Base-by-base conservation (phyloP, 2,113 vertebrate species). In the Takifugu flavidus region DNA sequence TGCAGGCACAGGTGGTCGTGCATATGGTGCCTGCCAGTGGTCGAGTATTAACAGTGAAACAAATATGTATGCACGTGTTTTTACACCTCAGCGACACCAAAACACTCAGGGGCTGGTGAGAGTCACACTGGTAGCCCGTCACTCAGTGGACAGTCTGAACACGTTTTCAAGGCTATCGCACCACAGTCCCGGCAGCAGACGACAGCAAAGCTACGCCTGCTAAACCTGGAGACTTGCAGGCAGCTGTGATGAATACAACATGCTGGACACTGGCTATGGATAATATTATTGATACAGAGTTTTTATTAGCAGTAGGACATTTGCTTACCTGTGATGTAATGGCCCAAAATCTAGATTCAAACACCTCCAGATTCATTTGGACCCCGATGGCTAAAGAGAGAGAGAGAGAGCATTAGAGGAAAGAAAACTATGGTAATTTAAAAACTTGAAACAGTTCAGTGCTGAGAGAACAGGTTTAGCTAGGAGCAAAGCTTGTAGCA, bases 291-390 rank as follows among this genome's bases (percentile, higher is more conserved):
- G 5, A 29, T 34, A 34, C 8, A 34, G 31, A 34, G 31, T 34
- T 34, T 34, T 1, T 5, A 4, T 34, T 34, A 49, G 4, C 15
- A 49, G 46, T 8, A 8, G 20, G 46, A 49, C 13, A 1, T 14
- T 14, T 31, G 44, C 67, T 56, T 49, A 89, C 87, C 79, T 89
- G 84, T 58, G 49, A 53, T 26, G 71, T 28, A 1, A 74, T 74
- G 62, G 74, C 57, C 82, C 81, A 82, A 29, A 89, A 87, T 62
- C 1, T 84, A 60, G 82, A 82, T 65, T 85, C 84, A 0, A 89
- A 15, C 52, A 70, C 0, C 3, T 74, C 79, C 10, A 87, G 61
- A 56, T 82, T 83, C 82, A 87, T 80, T 70, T 89, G 87, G 6
- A 87, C 69, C 4, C 87, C 86, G 2, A 80, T 74, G 49, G 87